Base-by-base conservation (phyloP, 2,888 invertebrate species). In the Cheilosia pagana region DNA sequence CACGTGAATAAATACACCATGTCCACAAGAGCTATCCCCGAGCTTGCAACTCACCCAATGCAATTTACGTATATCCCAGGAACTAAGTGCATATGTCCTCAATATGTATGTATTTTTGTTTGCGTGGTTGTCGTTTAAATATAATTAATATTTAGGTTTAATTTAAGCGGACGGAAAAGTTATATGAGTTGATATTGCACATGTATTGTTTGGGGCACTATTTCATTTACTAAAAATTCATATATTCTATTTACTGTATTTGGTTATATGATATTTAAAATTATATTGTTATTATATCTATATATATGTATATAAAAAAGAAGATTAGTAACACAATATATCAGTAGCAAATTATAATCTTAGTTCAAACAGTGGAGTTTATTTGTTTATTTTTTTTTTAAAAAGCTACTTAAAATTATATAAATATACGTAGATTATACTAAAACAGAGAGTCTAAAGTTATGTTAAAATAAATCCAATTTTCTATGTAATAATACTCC, bases 91-190 rank as follows among this genome's bases (percentile, higher is more conserved):
- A 28, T 31, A 14, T 8, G 23, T 39, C 14, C 8, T 23, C 23
- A 53, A 8, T 28, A n/a, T 23, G 35, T 57, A 23, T 25, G 14
- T 31, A 3, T 16, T 16, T 16, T 31, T 14, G 28, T 25, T 39
- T 57, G 65, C 19, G 21, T 70, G 8, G 65, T 60, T 62, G 7
- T 45, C 16, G 19, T 45, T 48, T 81, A 72, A 74, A 57, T 83
- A 68, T 68, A 55, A 45, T 67, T 55, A n/a, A n/a, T 55, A 45
- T 70, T 50, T 53, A 70, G 6, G 21, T 71, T 71, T 81, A 35
- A 75, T 76, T 76, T 62, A 85, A 85, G 85, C 85, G 85, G 85
- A 85, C 85, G 85, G 85, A 85, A 85, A 85, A 85, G 85, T 85
- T 81, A 76, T 81, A 81, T 81, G 81, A 81, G 55, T 81, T 75